phyloP scores from a whole-genome alignment of 2,797 vertebrate genomes.

The Falco concolor region DNA sequence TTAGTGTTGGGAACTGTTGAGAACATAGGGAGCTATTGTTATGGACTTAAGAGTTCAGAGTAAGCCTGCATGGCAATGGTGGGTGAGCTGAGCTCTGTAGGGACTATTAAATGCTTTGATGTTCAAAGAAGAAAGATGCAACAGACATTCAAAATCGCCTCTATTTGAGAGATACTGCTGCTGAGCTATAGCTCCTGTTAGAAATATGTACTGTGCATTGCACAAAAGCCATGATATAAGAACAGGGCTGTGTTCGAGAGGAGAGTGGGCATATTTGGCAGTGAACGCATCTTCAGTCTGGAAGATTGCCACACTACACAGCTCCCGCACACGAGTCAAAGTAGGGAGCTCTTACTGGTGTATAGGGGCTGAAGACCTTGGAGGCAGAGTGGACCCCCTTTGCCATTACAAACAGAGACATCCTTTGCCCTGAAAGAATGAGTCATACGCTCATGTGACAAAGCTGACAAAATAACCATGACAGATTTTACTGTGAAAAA shows the following conservation, averaged over 20 bases:
- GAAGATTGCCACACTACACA: neutral
- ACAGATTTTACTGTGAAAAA: neutral
- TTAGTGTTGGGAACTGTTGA: neutral
- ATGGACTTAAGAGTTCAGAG: neutral
- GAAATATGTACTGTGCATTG: neutral
- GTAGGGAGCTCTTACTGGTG: neutral
- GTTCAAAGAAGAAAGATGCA: neutral
- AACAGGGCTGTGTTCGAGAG: fast-evolving
- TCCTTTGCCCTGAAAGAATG: neutral
- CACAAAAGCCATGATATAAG: neutral
- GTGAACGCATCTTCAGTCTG: neutral
- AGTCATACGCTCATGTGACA: neutral
- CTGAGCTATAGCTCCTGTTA: neutral
- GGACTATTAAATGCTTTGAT: neutral
- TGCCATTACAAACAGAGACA: neutral
- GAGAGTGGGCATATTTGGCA: neutral
- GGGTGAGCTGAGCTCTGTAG: neutral
- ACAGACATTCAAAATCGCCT: neutral
- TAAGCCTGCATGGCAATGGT: neutral
- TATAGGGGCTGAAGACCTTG: neutral
- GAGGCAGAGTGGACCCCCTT: neutral
- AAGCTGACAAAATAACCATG: neutral
- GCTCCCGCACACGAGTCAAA: fast-evolving
- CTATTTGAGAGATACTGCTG: neutral
- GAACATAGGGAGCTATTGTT: neutral